phyloP scores from a whole-genome alignment of 53 echinoderm and acorn worm species.

The Holothuria leucospilota region DNA sequence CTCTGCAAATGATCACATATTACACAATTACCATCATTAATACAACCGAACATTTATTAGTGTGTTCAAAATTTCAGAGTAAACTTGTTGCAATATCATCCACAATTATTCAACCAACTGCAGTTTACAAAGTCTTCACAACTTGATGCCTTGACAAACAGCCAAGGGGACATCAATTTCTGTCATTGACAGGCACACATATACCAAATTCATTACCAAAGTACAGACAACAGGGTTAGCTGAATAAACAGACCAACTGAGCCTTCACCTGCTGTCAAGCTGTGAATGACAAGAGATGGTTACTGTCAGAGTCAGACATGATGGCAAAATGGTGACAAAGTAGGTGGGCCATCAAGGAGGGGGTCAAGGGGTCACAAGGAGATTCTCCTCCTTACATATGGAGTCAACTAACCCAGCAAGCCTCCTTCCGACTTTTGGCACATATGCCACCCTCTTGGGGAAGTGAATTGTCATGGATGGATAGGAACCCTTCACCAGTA shows the following conservation, averaged over 20 bases:
- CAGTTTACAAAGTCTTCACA: too few species aligned
- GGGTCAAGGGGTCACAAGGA: slow-evolving; percentile 1
- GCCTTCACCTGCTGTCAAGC: slow-evolving; percentile 25
- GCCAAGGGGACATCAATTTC: too few species aligned
- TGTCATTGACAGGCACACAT: too few species aligned
- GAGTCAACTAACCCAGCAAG: not conserved
- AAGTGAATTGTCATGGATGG: slow-evolving; percentile 36
- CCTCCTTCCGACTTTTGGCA: not conserved
- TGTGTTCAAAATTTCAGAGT: too few species aligned
- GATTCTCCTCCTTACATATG: not conserved
- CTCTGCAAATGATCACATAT: too few species aligned
- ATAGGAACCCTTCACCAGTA: not conserved
- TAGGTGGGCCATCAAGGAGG: slow-evolving; percentile 23
- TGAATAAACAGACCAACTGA: slow-evolving; percentile 32
- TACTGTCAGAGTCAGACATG: slow-evolving; percentile 17
- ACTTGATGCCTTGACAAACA: too few species aligned
- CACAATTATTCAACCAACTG: too few species aligned
- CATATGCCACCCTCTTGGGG: slow-evolving; percentile 1
- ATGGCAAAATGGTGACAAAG: slow-evolving; percentile 43
- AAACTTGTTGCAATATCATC: too few species aligned
- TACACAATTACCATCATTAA: too few species aligned
- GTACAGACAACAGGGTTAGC: slow-evolving; percentile 17
- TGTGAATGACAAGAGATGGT: slow-evolving; percentile 18
- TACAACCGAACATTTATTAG: too few species aligned
- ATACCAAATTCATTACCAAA: slow-evolving; percentile 13